Evolutionary conservation across 2,113 vertebrate genomes (phyloP).

Genomic region (Xerus inauris): DNA sequence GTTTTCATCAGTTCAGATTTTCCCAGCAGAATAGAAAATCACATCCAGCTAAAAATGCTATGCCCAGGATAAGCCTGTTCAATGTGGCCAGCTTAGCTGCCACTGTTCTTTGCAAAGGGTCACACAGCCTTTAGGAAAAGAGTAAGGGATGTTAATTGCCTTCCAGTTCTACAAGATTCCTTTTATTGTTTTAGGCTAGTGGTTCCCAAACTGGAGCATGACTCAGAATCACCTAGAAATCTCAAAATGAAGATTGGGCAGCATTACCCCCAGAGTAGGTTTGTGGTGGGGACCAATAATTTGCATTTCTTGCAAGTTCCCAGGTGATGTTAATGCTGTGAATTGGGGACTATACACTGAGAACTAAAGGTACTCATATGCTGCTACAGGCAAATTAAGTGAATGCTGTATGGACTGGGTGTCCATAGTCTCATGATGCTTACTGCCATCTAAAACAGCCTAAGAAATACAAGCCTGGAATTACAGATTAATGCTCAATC

Average conservation of each 20-base stretch:
- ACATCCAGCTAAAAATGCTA: background rate
- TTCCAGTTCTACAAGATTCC: background rate
- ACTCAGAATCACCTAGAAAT: background rate
- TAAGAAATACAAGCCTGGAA: background rate
- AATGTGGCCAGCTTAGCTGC: background rate
- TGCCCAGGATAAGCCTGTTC: background rate
- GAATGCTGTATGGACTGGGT: background rate
- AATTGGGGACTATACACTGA: background rate
- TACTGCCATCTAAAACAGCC: background rate
- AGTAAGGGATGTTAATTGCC: background rate
- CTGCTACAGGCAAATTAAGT: background rate
- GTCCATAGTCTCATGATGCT: background rate
- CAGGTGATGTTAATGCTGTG: background rate
- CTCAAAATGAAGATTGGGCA: background rate
- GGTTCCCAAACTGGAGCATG: background rate
- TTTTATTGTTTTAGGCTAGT: background rate
- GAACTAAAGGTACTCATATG: background rate
- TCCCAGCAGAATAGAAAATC: background rate
- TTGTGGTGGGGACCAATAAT: background rate
- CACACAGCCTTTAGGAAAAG: background rate
- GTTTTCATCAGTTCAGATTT: slow-evolving; percentile 37
- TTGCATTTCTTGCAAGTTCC: background rate
- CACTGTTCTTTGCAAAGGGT: background rate
- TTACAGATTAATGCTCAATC: background rate
- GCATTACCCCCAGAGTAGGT: background rate